Evolutionary conservation across 2,888 invertebrate genomes (phyloP), one percentile per base, ranked within the genome.

Genomic region (Oligia fasciuncula): DNA sequence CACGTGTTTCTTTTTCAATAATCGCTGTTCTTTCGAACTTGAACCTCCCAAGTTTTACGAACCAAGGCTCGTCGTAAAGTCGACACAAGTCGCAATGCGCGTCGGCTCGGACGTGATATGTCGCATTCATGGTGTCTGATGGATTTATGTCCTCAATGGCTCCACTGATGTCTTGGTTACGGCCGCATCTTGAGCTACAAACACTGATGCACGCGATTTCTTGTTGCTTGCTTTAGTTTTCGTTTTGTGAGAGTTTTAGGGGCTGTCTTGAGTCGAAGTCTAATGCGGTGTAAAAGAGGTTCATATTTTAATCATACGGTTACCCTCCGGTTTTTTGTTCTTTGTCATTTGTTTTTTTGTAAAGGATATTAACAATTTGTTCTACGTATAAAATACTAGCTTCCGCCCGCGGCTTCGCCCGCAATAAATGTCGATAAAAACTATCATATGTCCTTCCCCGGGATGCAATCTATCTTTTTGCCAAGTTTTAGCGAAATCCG

Each of bases 51-150:
- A 93, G 90, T 94, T 95, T 94, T 94, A 94, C 93, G 94, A 91
- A 92, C 91, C 91, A 91, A 92, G 92, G 92, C 92, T 91, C 82
- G 92, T 95, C 95, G 94, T 95, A 95, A 95, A 95, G 91, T 92
- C 91, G 92, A 91, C 91, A 92, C 88, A 91, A 90, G 90, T 91
- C 89, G 82, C 83, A 85, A 82, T 84, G 90, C 92, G 91, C 92
- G 92, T 91, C 91, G 90, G 88, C 90, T 92, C 90, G 93, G 93
- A 95, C 95, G 95, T 95, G 95, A 95, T 93, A 93, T 92, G 94
- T 93, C 94, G 91, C 94, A 93, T 94, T 93, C 93, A 92, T 93
- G 91, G 89, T 89, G 89, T 83, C 91, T 94, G 94, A 95, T 95
- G 93, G 94, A 95, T 95, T 95, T 95, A 95, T 93, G 93, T 89